A percentile compares a stretch with the other conserved stretches of the same genome.
phyloP scores from a whole-genome alignment of 2,888 invertebrate genomes.

The Kuschelorhynchus macadamiae region DNA sequence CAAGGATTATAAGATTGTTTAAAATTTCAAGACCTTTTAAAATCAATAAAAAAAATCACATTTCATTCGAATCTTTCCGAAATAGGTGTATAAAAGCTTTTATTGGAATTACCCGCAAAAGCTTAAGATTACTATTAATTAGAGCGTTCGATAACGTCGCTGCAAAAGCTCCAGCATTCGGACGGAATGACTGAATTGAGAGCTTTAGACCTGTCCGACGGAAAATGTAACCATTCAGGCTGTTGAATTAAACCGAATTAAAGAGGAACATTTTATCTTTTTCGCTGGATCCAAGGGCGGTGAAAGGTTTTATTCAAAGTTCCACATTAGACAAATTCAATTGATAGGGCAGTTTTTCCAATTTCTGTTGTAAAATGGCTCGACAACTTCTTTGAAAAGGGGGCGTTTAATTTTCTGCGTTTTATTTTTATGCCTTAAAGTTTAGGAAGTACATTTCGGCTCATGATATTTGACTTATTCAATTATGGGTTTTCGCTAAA shows the following conservation, averaged over 20 bases:
- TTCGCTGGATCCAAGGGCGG: slow-evolving; percentile 33
- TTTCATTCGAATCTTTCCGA: slow-evolving; percentile 12
- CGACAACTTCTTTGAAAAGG: background rate
- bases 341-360: slow-evolving; percentile 41
- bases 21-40: too few species aligned
- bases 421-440: too few species aligned
- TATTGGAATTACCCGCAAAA: slow-evolving; percentile 29
- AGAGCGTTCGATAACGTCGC: slow-evolving; percentile 55
- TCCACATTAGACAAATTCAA: slow-evolving; percentile 42
- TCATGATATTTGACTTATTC: too few species aligned
- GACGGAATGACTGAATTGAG: slow-evolving; percentile 56
- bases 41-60: slow-evolving; percentile 5
- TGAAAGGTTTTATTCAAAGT: slow-evolving; percentile 39
- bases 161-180: slow-evolving; percentile 39
- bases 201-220: slow-evolving; percentile 55
- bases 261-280: slow-evolving; percentile 48
- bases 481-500: too few species aligned
- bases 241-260: slow-evolving; percentile 59
- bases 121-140: slow-evolving; percentile 55
- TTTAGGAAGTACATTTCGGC: too few species aligned
- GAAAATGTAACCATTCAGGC: slow-evolving; percentile 55
- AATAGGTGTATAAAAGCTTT: background rate
- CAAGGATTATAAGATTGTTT: too few species aligned
- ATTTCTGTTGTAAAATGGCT: slow-evolving; percentile 12
- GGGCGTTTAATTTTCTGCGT: too few species aligned